These are phyloP conservation scores for Osmerus eperlanus DNA, from an alignment of 2,113 vertebrate species.

Conservation along the genomic window DNA sequence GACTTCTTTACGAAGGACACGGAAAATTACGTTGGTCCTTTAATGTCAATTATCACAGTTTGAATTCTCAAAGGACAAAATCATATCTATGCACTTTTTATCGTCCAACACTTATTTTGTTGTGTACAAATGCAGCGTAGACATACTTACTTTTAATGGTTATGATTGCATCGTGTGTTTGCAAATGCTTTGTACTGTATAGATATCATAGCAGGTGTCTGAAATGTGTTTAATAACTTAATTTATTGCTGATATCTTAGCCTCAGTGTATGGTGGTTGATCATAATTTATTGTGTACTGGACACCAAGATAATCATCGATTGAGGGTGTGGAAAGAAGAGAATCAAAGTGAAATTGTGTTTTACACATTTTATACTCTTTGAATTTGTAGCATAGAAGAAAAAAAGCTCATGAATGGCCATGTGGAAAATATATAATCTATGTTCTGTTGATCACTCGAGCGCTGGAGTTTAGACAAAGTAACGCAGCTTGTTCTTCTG, in stretches of 20 bases:
- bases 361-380: too few species aligned
- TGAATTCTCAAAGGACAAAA: slow-evolving; percentile 7
- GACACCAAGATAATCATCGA: slow-evolving; percentile 28
- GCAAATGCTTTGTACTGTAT: slow-evolving; percentile 2
- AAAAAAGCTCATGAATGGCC: too few species aligned
- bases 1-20: not conserved
- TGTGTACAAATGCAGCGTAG: not conserved
- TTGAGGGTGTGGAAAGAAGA: not conserved
- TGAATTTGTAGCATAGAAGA: too few species aligned
- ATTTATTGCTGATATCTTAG: too few species aligned
- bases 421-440: too few species aligned
- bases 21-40: not conserved
- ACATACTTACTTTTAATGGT: not conserved
- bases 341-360: too few species aligned
- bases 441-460: too few species aligned
- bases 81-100: slow-evolving; percentile 5
- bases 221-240: too few species aligned
- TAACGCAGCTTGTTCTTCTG: too few species aligned
- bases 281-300: slow-evolving; percentile 36
- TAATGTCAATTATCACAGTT: not conserved
- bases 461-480: too few species aligned
- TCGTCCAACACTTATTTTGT: not conserved
- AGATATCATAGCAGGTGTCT: not conserved
- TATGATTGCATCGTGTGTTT: not conserved
- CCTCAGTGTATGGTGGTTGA: not conserved